Evolutionary conservation across 1,140 invertebrate species (phyloP).

Genomic region (Neodiprion virginianus): DNA sequence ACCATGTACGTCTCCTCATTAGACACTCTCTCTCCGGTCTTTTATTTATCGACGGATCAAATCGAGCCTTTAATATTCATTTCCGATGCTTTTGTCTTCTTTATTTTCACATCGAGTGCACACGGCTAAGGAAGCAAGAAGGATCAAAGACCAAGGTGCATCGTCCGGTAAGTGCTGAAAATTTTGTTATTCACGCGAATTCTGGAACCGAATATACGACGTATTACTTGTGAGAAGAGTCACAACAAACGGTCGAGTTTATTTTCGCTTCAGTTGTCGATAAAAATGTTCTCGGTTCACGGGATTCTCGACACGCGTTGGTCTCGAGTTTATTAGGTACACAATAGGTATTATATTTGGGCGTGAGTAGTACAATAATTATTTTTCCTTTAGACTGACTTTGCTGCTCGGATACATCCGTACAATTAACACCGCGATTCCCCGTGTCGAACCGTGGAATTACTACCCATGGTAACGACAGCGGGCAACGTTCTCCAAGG

Average conservation of each 20-base stretch:
- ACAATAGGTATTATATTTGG: neutral
- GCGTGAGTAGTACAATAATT: slow-evolving; percentile 37
- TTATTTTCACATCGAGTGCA: neutral
- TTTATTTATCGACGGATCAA: neutral
- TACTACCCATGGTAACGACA: neutral
- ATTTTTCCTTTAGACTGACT: slow-evolving; percentile 56
- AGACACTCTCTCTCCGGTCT: neutral
- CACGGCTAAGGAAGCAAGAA: too few relatives aligned
- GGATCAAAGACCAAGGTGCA: too few relatives aligned
- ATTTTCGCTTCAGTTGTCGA: neutral
- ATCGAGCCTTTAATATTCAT: neutral
- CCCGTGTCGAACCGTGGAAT: slow-evolving; percentile 2
- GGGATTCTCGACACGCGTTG: neutral
- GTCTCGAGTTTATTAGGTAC: neutral
- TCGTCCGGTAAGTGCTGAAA: too few relatives aligned
- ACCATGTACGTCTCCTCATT: neutral
- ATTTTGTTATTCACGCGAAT: too few relatives aligned
- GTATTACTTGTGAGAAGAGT: neutral
- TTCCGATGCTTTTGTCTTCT: neutral
- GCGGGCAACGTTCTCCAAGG: neutral
- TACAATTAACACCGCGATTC: slow-evolving; percentile 39
- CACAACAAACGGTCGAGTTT: neutral
- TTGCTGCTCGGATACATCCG: slow-evolving; percentile 49
- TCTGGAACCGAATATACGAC: too few relatives aligned
- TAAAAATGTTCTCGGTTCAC: neutral